A percentile compares a stretch with the other conserved stretches of the same genome.
Conservation (phyloP, 2,797 vertebrate genomes). For the Acanthiza pusilla region DNA sequence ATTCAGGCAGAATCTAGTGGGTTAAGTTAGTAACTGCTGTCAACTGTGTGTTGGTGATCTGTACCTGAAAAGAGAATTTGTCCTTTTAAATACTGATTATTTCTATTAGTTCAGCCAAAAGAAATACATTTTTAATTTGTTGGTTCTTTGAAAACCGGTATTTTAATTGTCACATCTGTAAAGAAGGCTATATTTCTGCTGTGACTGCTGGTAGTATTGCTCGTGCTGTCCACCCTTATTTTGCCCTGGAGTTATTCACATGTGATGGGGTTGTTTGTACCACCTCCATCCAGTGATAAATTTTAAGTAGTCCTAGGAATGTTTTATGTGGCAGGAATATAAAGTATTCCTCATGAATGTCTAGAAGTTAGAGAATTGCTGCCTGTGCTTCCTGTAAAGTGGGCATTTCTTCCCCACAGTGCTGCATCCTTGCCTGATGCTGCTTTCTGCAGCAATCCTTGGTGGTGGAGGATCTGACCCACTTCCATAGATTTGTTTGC, state of each 20-base stretch:
- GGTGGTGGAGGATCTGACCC: neutral
- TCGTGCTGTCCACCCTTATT: fast-evolving
- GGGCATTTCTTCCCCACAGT: neutral
- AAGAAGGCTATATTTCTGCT: neutral
- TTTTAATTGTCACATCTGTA: neutral
- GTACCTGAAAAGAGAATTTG: neutral
- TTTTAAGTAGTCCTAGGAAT: neutral
- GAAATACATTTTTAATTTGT: neutral
- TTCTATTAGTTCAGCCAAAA: neutral
- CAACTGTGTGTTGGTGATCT: neutral
- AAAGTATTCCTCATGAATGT: neutral
- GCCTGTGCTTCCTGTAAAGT: neutral
- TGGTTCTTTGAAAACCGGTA: neutral
- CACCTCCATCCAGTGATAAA: neutral
- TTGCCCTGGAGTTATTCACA: neutral
- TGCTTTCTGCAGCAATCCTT: neutral
- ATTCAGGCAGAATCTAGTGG: neutral
- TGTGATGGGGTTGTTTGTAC: neutral
- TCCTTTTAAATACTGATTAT: neutral
- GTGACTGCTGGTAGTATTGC: neutral
- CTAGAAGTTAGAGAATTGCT: neutral
- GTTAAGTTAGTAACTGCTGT: neutral
- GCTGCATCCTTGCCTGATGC: neutral
- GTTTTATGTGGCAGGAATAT: neutral
- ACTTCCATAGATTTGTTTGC: neutral